A percentile compares a stretch with the other conserved stretches of the same genome.
Conservation (phyloP, 37 sponge, comb jelly and placozoan species). For the Eunapius fragilis region DNA sequence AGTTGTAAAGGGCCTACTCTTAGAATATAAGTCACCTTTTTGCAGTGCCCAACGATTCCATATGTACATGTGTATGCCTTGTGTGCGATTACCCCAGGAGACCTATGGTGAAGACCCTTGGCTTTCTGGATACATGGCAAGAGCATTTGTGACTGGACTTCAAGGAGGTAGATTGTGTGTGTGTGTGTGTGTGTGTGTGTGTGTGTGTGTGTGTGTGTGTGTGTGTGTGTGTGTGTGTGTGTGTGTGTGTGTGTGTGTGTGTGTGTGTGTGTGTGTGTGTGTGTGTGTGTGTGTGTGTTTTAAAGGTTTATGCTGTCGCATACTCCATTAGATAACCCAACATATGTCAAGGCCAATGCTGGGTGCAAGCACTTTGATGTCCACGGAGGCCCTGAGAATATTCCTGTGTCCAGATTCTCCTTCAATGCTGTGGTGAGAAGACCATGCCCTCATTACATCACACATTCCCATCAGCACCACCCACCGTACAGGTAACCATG, state of each 20-base stretch:
- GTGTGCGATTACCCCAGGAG: conserved; percentile 26
- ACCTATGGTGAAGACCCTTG: conserved; percentile 73
- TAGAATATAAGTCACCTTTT: no score
- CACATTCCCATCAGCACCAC: neutral
- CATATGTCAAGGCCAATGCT: conserved; percentile 59
- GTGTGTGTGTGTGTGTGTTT: neutral
- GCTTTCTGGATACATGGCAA: conserved; percentile 37
- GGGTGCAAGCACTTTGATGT: conserved; percentile 76
- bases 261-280: no score
- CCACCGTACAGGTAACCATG: conserved; percentile 37
- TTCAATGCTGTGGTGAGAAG: conserved; percentile 51
- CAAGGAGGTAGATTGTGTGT: conserved; percentile 41
- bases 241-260: no score
- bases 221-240: no score
- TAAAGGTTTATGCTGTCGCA: neutral
- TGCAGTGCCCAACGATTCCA: no score
- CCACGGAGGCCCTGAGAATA: conserved; percentile 70
- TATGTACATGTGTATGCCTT: no score
- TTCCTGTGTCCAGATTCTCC: conserved; percentile 50
- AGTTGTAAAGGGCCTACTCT: no score
- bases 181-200: no score
- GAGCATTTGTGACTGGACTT: conserved; percentile 62
- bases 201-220: no score
- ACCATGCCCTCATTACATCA: neutral
- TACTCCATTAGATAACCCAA: conserved; percentile 24